Percentiles rank a stretch among this genome's conserved stretches.
Evolutionary conservation across 2,888 invertebrate genomes (phyloP).

Genomic region (Idaea aversata): DNA sequence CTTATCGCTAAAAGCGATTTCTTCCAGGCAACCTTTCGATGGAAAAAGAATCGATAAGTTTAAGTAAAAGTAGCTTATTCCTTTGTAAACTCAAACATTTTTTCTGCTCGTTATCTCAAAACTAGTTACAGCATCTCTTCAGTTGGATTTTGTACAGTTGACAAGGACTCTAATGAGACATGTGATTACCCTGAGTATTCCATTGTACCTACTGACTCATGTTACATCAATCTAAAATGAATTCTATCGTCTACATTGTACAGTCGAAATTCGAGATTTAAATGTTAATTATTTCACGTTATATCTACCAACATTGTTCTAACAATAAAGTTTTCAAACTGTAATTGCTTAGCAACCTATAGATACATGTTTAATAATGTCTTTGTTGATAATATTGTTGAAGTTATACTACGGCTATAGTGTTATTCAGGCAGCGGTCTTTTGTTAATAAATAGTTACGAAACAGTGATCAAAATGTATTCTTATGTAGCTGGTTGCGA

Average conservation of each 20-base stretch:
- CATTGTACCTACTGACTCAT: slow-evolving; percentile 11
- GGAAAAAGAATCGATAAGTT: not conserved
- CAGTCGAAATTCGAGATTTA: not conserved
- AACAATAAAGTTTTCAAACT: slow-evolving; percentile 18
- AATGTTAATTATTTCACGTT: not conserved
- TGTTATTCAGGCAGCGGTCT: too few species aligned
- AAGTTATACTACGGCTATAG: too few species aligned
- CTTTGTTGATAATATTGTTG: slow-evolving; percentile 3
- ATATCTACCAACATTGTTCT: not conserved
- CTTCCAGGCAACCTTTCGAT: not conserved
- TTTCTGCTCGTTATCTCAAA: not conserved
- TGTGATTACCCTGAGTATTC: slow-evolving; percentile 26
- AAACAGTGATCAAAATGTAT: too few species aligned
- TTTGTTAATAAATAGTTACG: too few species aligned
- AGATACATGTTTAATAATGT: slow-evolving; percentile 9
- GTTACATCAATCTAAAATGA: not conserved
- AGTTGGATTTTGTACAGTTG: slow-evolving; percentile 10
- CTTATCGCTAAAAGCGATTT: too few species aligned
- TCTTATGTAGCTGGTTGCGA: too few species aligned
- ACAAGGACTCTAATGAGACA: slow-evolving; percentile 27
- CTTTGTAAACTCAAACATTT: not conserved
- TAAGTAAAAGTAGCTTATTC: not conserved
- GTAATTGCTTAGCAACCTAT: slow-evolving; percentile 6
- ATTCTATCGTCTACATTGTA: not conserved
- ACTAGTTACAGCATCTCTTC: slow-evolving; percentile 1